Evolutionary conservation across 2,797 vertebrate species (phyloP).

Genomic region (Sebastes diploproa): DNA sequence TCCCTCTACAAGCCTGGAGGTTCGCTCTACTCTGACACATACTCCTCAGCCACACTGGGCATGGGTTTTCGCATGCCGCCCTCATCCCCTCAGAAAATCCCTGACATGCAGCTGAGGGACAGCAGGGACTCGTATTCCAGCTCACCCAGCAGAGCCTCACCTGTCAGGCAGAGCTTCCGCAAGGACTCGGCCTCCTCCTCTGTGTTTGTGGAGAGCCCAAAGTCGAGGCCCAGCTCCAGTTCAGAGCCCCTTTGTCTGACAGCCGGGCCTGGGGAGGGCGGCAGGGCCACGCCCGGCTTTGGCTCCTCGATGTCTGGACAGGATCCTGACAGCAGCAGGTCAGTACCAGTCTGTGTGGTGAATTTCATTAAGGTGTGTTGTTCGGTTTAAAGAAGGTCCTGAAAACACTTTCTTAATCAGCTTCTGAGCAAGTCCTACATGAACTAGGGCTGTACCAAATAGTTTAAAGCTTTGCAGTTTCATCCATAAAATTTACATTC

Average conservation of each 20-base stretch:
- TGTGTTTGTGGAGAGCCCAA: constrained; percentile 92
- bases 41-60: constrained; percentile 87
- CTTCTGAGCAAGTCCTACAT: not conserved
- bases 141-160: constrained; percentile 91
- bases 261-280: constrained; percentile 76
- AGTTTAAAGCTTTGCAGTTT: too few species aligned
- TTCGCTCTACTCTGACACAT: constrained; percentile 89
- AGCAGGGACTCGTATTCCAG: constrained; percentile 89
- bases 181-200: constrained; percentile 95
- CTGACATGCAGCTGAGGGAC: constrained; percentile 86
- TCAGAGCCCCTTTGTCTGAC: constrained; percentile 91
- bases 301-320: constrained; percentile 86
- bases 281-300: constrained; percentile 84
- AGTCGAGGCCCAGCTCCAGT: constrained; percentile 85
- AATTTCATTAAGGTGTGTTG: not conserved
- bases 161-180: constrained; percentile 93
- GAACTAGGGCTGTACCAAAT: too few species aligned
- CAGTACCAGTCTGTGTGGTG: constrained; percentile 39
- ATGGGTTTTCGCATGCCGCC: constrained; percentile 91
- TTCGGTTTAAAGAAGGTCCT: not conserved
- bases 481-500: too few species aligned
- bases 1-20: constrained; percentile 91
- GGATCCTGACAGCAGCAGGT: constrained; percentile 90
- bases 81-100: constrained; percentile 95
- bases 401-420: not conserved